Evolutionary conservation across 2,888 invertebrate genomes (phyloP).

Genomic region (Sepiola atlantica): DNA sequence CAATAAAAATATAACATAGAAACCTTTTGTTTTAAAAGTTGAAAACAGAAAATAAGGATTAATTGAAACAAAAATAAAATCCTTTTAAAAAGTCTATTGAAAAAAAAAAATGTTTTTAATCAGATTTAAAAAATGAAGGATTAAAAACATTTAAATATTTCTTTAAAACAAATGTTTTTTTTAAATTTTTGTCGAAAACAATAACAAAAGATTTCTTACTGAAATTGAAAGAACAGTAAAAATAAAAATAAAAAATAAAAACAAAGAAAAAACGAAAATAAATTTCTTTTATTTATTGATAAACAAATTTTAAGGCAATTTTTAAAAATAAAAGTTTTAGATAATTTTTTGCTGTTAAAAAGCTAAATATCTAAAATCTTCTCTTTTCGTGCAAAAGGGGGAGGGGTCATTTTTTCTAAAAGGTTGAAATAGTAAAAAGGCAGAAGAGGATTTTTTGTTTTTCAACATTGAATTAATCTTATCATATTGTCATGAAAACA

Average conservation of each 20-base stretch:
- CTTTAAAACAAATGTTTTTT: not conserved
- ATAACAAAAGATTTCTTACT: not conserved
- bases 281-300: slow-evolving; percentile 17
- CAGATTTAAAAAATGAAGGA: no score
- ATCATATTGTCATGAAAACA: not conserved
- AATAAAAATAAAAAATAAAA: not conserved
- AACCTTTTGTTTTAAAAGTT: not conserved
- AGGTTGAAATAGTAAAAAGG: not conserved
- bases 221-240: not conserved
- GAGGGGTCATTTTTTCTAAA: not conserved
- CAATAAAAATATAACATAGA: not conserved
- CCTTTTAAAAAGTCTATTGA: not conserved
- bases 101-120: not conserved
- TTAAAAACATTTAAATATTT: not conserved
- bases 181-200: not conserved
- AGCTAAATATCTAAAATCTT: not conserved
- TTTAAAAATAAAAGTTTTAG: not conserved
- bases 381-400: slow-evolving; percentile 5
- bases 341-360: slow-evolving; percentile 9
- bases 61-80: not conserved
- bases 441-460: not conserved
- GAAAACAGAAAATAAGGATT: not conserved
- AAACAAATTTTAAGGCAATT: slow-evolving; percentile 24
- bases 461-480: not conserved
- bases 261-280: slow-evolving; percentile 23